Percentiles rank a stretch among this genome's conserved stretches.
Evolutionary conservation across 2,113 vertebrate genomes (phyloP).

Genomic region (Haliaeetus leucogaster): DNA sequence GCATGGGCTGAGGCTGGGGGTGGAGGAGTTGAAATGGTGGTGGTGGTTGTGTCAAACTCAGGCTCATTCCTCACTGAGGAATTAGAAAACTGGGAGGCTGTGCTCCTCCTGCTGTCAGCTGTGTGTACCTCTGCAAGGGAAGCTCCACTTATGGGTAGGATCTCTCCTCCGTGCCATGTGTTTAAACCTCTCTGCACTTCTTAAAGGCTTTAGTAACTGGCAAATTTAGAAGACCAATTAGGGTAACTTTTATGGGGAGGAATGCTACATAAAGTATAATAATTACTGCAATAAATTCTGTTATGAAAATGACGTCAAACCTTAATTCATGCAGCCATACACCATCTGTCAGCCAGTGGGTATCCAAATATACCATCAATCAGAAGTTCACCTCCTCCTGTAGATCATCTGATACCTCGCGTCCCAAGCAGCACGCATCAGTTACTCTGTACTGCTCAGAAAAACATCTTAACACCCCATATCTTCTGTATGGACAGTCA

Average conservation of each 20-base stretch:
- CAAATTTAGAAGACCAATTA: neutral
- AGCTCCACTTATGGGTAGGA: neutral
- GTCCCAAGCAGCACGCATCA: neutral
- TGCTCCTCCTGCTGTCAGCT: neutral
- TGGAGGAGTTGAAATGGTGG: neutral
- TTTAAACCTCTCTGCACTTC: neutral
- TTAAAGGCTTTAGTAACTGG: neutral
- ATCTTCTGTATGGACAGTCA: too few relatives aligned
- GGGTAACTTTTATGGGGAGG: neutral
- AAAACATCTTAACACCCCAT: too few relatives aligned
- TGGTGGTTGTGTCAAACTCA: neutral
- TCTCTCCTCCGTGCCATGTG: neutral
- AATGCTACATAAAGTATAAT: neutral
- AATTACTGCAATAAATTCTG: conserved; percentile 19
- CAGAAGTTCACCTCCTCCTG: neutral
- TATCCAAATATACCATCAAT: neutral
- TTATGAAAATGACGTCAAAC: neutral
- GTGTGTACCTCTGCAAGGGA: neutral
- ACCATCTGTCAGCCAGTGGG: neutral
- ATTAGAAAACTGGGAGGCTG: neutral
- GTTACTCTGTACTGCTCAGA: neutral
- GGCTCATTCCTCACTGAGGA: neutral
- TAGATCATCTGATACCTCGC: neutral
- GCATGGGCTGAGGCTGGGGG: neutral
- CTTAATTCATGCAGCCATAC: neutral